Base-by-base conservation (phyloP, 2,888 invertebrate genomes). In the Desoria tigrina region DNA sequence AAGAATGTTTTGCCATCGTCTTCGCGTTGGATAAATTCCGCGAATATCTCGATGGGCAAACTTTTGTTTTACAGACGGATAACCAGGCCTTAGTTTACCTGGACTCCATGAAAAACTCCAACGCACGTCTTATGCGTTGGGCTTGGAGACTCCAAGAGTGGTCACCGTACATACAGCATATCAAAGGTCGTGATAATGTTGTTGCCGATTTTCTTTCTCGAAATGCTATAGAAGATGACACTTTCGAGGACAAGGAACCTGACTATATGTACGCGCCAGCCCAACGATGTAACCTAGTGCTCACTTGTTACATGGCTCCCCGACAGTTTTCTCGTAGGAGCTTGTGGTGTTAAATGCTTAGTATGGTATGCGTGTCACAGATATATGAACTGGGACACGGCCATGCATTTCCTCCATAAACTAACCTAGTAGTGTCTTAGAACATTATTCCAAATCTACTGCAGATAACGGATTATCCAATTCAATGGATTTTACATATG, bases 171-270 rank as follows among this genome's bases (percentile, higher is more conserved):
- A 62, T 62, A 18, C 28, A 63, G n/a, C 39, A 45, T 21, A 57
- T 54, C 7, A 23, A 24, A 16, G 58, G 66, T 1, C 24, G 21
- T 1, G 45, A 42, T 6, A 66, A 66, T 28, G 50, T 50, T 14
- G 54, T 42, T 11, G 66, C 66, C 2, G 51, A 63, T 53, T 62
- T 16, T 28, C 42, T 66, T n/a, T 66, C 66, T 11, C 45, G 66
- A 0, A 54, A 63, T 27, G 45, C 59, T 54, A 60, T 23, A 56
- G 39, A 3, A 9, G 54, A 1, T n/a, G 18, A 28, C 21, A 55
- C 27, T 4, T 2, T 4, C 11, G 18, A 26, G 3, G 55, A 55
- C 7, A 4, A 9, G 2, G 55, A 55, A 4, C 7, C 4, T 4
- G 27, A 26, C 16, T 28, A 55, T 32, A 55, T 55, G 55, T 55